A percentile compares a stretch with the other conserved stretches of the same genome.
Conservation (phyloP, 2,113 vertebrate species). For the Rostratula benghalensis region DNA sequence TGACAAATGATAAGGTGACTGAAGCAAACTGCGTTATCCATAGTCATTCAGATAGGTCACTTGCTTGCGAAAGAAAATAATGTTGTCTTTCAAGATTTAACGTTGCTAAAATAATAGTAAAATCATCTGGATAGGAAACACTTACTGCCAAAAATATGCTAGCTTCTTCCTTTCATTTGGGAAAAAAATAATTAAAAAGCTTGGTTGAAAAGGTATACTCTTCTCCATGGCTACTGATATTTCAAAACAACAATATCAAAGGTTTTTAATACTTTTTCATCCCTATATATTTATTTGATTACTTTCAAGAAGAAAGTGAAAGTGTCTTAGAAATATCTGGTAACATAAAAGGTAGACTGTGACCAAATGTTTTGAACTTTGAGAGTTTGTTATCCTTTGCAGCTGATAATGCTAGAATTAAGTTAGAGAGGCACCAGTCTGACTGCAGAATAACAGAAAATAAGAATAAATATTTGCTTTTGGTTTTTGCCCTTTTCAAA, state of each 20-base stretch:
- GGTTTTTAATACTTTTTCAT: background rate
- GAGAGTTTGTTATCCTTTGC: background rate
- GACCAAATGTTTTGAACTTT: background rate
- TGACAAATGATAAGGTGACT: background rate
- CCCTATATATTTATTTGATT: background rate
- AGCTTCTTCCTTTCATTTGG: background rate
- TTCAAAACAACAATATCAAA: background rate
- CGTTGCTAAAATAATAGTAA: background rate
- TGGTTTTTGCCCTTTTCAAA: background rate
- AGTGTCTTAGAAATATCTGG: background rate
- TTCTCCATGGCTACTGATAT: background rate
- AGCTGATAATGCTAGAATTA: background rate
- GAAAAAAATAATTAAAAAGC: background rate
- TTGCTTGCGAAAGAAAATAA: background rate
- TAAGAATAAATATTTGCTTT: background rate
- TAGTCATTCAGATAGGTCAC: background rate
- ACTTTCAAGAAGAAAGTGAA: background rate
- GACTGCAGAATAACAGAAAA: background rate
- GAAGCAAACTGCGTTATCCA: accelerated
- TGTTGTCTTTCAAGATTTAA: background rate
- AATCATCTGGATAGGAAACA: background rate
- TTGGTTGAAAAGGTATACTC: background rate
- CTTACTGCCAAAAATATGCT: background rate
- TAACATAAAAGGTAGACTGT: background rate
- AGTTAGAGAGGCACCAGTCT: background rate